Evolutionary conservation across 1,140 invertebrate species (phyloP), one percentile per base, ranked within the genome.

Genomic region (Copidosoma floridanum): DNA sequence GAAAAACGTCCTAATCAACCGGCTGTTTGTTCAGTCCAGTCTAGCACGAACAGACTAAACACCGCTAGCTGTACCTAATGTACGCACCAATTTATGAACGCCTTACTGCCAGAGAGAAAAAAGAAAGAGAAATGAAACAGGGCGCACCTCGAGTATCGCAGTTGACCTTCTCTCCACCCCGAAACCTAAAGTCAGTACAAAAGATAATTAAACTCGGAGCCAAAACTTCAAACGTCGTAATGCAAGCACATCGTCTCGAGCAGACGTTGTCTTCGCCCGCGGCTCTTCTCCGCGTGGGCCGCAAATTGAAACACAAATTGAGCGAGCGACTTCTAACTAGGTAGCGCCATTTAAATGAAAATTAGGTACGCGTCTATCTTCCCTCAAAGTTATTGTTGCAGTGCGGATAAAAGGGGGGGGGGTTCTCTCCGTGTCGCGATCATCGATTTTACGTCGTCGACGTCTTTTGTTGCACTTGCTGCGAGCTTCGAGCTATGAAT

Each of bases 271-370:
- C 20, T 14, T 46, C 12, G 44, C 44, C n/a, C 44, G 44, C 44
- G 23, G 44, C 21, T 14, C 44, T 21, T 46, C 26, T 46, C 20
- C n/a, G n/a, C n/a, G n/a, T n/a, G n/a, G n/a, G n/a, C 23, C 20
- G 44, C 48, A 37, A 24, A 35, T 51, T 35, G 48, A 37, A 51
- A 51, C 32, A 10, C 10, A 11, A 40, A n/a, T n/a, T 11, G 12
- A 4, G 48, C 48, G 38, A 40, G n/a, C n/a, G 10, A n/a, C 23
- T 14, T 14, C 44, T 46, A 46, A 46, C 23, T n/a, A n/a, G n/a
- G n/a, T 64, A 54, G 63, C 70, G 74, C 65, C 70, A 76, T 78
- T 76, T 76, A 76, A 78, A 76, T 76, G 72, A 76, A 76, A 78
- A 76, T 76, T 77, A 74, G 60, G 61, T n/a, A n/a, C 66, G 52